Evolutionary conservation across 2,797 vertebrate genomes (phyloP).

Genomic region (Botia almorhae): DNA sequence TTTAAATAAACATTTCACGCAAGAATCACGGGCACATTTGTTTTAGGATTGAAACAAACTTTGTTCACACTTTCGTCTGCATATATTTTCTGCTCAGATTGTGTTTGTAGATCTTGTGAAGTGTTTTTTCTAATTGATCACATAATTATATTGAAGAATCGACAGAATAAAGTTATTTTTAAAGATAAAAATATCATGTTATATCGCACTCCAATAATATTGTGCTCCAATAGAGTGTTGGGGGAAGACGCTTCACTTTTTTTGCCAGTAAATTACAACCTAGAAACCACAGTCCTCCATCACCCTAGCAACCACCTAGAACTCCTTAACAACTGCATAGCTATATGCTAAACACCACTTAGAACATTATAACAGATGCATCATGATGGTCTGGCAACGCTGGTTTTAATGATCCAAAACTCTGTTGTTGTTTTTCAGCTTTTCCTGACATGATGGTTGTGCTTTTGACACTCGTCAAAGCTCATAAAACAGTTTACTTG

Average conservation of each 20-base stretch:
- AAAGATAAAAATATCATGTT: not conserved
- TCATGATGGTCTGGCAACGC: not conserved
- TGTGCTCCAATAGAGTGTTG: too few relatives aligned
- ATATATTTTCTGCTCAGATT: too few relatives aligned
- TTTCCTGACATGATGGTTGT: not conserved
- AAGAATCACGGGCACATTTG: not conserved
- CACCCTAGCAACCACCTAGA: not conserved
- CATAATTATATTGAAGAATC: too few relatives aligned
- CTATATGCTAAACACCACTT: not conserved
- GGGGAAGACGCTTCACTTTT: not conserved
- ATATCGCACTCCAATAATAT: too few relatives aligned
- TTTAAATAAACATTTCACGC: not conserved
- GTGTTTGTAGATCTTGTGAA: not conserved
- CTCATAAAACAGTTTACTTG: conserved; percentile 37
- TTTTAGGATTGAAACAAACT: not conserved
- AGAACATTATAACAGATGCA: not conserved
- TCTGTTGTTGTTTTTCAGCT: not conserved
- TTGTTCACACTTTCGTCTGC: not conserved
- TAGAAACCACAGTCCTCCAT: not conserved
- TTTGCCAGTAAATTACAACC: not conserved
- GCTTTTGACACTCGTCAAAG: conserved; percentile 11
- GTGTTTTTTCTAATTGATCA: not conserved
- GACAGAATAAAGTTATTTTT: too few relatives aligned
- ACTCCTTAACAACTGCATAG: not conserved
- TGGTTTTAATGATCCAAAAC: not conserved